These are phyloP conservation scores for Platichthys stellatus DNA, from an alignment of 2,113 vertebrate species.

Conservation along the genomic window DNA sequence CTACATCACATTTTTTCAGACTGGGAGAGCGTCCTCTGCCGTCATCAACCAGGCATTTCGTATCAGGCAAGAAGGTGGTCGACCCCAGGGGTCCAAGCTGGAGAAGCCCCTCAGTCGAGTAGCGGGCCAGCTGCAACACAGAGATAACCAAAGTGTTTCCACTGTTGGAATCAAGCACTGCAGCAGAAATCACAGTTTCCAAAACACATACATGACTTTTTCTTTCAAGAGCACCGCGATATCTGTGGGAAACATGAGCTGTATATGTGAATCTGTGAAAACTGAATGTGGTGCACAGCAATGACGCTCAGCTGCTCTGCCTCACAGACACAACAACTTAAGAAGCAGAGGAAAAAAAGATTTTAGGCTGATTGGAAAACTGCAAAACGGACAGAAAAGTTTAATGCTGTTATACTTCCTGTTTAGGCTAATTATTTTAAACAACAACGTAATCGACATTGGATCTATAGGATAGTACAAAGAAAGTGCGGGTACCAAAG, in stretches of 20 bases:
- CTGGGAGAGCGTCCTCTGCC: constrained; percentile 88
- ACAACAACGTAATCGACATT: background rate
- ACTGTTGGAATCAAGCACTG: background rate
- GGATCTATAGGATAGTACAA: too few species aligned
- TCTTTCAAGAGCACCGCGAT: too few species aligned
- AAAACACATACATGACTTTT: background rate
- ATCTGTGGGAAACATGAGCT: background rate
- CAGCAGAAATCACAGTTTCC: background rate
- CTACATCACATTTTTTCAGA: constrained; percentile 91
- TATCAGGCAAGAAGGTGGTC: constrained; percentile 94
- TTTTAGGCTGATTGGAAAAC: background rate
- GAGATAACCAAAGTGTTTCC: constrained; percentile 13
- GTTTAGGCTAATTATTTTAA: background rate
- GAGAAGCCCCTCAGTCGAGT: constrained; percentile 91
- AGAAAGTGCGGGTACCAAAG: background rate
- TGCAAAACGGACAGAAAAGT: background rate
- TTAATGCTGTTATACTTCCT: background rate
- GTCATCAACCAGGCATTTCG: constrained; percentile 94
- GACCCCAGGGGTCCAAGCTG: constrained; percentile 96
- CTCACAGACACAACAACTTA: too few species aligned
- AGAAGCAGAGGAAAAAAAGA: too few species aligned
- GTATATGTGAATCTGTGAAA: constrained; percentile 17
- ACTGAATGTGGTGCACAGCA: background rate
- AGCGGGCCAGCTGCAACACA: constrained; percentile 88
- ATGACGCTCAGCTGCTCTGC: too few species aligned